Conservation (phyloP, 2,797 vertebrate species). For the Artibeus lituratus region DNA sequence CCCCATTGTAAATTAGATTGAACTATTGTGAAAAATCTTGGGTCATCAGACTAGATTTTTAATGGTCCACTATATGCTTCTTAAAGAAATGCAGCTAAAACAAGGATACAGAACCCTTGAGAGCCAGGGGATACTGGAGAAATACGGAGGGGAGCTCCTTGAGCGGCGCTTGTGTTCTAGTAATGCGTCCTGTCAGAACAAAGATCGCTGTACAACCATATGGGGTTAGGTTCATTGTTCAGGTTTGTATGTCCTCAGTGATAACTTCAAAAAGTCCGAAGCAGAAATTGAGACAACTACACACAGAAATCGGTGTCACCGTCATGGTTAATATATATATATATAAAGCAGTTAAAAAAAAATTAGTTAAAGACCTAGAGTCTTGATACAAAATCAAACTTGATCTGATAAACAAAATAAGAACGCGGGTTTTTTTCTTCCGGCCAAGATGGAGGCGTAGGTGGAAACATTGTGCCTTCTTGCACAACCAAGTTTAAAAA, state of each 20-base stretch:
- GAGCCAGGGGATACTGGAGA: neutral
- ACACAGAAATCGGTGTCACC: neutral
- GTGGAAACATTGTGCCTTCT: too few species aligned
- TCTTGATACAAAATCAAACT: neutral
- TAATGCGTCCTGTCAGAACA: neutral
- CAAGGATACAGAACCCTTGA: neutral
- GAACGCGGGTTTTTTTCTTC: too few species aligned
- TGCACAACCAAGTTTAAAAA: too few species aligned
- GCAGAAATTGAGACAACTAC: neutral
- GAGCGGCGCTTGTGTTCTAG: neutral
- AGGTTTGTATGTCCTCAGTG: neutral
- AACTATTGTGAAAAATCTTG: neutral
- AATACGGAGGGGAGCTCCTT: neutral
- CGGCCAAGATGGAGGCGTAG: too few species aligned
- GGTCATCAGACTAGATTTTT: neutral
- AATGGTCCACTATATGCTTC: neutral
- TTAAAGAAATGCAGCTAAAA: neutral
- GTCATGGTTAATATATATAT: neutral
- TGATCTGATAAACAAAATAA: neutral
- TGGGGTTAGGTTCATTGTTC: neutral
- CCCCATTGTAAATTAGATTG: neutral
- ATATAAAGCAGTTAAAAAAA: neutral
- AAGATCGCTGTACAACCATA: neutral
- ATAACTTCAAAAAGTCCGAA: neutral
- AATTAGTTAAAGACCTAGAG: neutral